These are phyloP conservation scores for Spodoptera picta DNA, from an alignment of 2,888 invertebrate species.

Conservation along the genomic window DNA sequence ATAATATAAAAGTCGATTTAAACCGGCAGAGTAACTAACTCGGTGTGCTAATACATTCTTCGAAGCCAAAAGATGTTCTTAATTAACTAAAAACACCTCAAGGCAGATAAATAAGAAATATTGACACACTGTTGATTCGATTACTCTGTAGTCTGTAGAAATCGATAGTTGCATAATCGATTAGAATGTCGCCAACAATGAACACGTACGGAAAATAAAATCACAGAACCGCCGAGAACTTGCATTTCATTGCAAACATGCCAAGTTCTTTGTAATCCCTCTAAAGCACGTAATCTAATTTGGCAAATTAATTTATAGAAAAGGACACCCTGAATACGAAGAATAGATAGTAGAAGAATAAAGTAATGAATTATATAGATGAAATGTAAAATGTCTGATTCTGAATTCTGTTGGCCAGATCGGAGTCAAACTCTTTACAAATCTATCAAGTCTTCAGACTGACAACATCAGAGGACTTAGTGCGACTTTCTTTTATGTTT, in stretches of 20 bases:
- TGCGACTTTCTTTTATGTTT: no score
- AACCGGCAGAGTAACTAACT: neutral
- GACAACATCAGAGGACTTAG: no score
- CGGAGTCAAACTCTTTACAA: no score
- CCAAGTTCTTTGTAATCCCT: slow-evolving; percentile 24
- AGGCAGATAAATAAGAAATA: slow-evolving; percentile 11
- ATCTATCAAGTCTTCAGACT: no score
- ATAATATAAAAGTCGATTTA: neutral
- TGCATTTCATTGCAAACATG: neutral
- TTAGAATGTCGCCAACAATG: slow-evolving; percentile 31
- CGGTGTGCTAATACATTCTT: slow-evolving; percentile 1
- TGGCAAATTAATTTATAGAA: slow-evolving; percentile 15
- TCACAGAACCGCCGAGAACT: slow-evolving; percentile 11
- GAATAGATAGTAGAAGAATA: slow-evolving; percentile 4
- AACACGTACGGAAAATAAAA: slow-evolving; percentile 30
- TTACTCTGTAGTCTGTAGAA: neutral
- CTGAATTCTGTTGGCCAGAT: no score
- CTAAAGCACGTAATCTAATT: slow-evolving; percentile 21
- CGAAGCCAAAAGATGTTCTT: slow-evolving; percentile 11
- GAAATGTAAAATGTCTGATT: slow-evolving; percentile 1
- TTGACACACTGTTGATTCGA: neutral
- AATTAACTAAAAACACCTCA: no score
- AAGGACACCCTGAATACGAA: slow-evolving; percentile 6
- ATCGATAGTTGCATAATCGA: slow-evolving; percentile 1
- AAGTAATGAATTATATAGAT: neutral